Evolutionary conservation across 2,113 vertebrate genomes (phyloP), one percentile per base, ranked within the genome.

Genomic region (Eolophus roseicapilla): DNA sequence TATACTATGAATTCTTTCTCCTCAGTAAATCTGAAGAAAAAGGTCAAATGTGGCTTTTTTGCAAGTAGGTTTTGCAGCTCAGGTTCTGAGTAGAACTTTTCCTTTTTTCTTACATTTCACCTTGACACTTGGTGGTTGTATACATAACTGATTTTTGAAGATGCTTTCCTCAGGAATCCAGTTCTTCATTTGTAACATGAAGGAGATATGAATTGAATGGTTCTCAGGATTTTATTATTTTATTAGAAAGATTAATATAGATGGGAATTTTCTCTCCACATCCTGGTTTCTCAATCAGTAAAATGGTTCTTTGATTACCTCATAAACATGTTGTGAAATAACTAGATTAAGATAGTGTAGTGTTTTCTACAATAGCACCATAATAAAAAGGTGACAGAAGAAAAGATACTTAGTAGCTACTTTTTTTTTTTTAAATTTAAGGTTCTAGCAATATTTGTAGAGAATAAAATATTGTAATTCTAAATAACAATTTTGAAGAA

Each of bases 261-360:
- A 16, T 44, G 6, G 9, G 2, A 47, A 27, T 78, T 81, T 83
- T 78, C 10, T 70, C 3, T 89, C 9, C 2, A 0, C 35, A 62
- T 14, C 1, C 5, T 78, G 20, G 75, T 71, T 82, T 70, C 13
- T 85, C 0, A 0, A 13, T 47, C 15, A 79, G 20, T 35, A 44
- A 47, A 57, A 6, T 44, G 10, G 3, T 44, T 80, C 6, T 81
- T 93, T 55, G 37, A 4, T 57, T 78, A 23, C 6, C 4, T 59
- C 8, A 47, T 43, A 75, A 84, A 43, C 5, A 13, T 37, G 6
- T 16, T 1, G 4, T 69, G 16, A 85, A 84, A 62, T 82, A 70
- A 35, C 2, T 33, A 39, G 8, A 28, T 69, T 3, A 89, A 59
- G 16, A n/a, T 23, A 74, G 5, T 25, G 6, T 25, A 65, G 13